Percentiles rank a stretch among this genome's conserved stretches.
These are phyloP conservation scores for Allophyes oxyacanthae DNA, from an alignment of 2,888 invertebrate species.

Conservation along the genomic window DNA sequence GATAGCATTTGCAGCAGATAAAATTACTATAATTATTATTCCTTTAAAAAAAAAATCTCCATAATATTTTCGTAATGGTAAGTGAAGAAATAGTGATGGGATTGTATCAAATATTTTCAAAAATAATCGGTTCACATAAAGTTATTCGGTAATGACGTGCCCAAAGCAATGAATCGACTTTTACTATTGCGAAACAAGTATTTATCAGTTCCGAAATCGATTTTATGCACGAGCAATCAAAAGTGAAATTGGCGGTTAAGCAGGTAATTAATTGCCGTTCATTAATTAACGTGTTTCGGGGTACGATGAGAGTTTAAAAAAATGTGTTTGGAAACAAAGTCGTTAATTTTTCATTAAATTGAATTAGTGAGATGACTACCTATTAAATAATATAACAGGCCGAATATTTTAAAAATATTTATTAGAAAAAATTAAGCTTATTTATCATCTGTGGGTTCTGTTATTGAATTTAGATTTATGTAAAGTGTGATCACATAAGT, in stretches of 20 bases:
- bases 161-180: slow-evolving; percentile 58
- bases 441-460: neutral
- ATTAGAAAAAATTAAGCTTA: neutral
- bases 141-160: slow-evolving; percentile 33
- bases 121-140: slow-evolving; percentile 12
- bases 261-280: slow-evolving; percentile 58
- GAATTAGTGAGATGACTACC: neutral
- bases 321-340: slow-evolving; percentile 22
- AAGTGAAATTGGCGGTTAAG: slow-evolving; percentile 64
- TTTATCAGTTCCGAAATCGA: slow-evolving; percentile 66
- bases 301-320: slow-evolving; percentile 41
- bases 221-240: slow-evolving; percentile 65
- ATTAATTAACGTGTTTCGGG: slow-evolving; percentile 52
- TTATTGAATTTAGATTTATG: slow-evolving; percentile 3
- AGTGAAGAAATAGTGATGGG: neutral
- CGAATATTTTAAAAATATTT: neutral
- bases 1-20: too few relatives aligned
- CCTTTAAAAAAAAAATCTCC: too few relatives aligned
- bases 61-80: too few relatives aligned
- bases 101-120: slow-evolving; percentile 10
- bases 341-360: slow-evolving; percentile 3
- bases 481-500: slow-evolving; percentile 3
- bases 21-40: too few relatives aligned
- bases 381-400: too few relatives aligned
- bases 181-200: slow-evolving; percentile 65